phyloP scores from a whole-genome alignment of 92 coral and sea anemone species.

The Anthopleura xanthogrammica region DNA sequence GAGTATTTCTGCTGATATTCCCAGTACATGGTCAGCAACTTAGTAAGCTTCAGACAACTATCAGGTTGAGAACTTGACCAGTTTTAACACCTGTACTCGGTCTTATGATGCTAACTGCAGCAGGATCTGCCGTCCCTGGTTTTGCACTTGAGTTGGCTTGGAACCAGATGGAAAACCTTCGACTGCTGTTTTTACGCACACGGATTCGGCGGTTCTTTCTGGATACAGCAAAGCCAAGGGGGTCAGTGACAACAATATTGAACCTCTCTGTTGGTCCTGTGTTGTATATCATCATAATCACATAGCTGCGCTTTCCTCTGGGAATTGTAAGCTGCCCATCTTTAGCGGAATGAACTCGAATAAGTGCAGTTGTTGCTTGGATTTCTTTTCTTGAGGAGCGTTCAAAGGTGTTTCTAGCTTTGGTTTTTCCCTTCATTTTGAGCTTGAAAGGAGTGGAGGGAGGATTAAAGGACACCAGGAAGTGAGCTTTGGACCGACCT shows the following conservation, averaged over 20 bases:
- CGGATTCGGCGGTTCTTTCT: conserved; percentile 30
- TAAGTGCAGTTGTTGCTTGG: conserved; percentile 52
- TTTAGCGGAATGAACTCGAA: conserved; percentile 61
- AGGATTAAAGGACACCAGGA: conserved; percentile 61
- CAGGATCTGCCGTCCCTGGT: conserved; percentile 44
- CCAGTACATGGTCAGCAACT: too few species aligned
- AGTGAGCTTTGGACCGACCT: conserved; percentile 62
- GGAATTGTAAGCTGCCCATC: conserved; percentile 66
- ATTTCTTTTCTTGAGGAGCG: conserved; percentile 53
- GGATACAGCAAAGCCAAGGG: conserved; percentile 43
- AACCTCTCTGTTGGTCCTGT: conserved; percentile 67
- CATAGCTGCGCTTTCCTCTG: conserved; percentile 48
- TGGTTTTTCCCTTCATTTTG: conserved; percentile 68
- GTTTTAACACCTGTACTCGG: conserved; percentile 42
- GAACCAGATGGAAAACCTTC: conserved; percentile 63
- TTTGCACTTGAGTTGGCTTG: conserved; percentile 51
- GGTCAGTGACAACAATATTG: conserved; percentile 64
- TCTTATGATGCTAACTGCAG: conserved; percentile 48
- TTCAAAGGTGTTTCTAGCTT: conserved; percentile 55
- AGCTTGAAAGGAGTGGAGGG: conserved; percentile 64
- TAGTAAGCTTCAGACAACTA: conserved; percentile 38
- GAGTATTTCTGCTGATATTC: too few species aligned
- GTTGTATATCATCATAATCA: conserved; percentile 68
- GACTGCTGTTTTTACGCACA: conserved; percentile 45
- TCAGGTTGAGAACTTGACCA: conserved; percentile 38